These are phyloP conservation scores for Pseudorectes ferrugineus DNA, from an alignment of 2,113 vertebrate genomes.

Conservation along the genomic window DNA sequence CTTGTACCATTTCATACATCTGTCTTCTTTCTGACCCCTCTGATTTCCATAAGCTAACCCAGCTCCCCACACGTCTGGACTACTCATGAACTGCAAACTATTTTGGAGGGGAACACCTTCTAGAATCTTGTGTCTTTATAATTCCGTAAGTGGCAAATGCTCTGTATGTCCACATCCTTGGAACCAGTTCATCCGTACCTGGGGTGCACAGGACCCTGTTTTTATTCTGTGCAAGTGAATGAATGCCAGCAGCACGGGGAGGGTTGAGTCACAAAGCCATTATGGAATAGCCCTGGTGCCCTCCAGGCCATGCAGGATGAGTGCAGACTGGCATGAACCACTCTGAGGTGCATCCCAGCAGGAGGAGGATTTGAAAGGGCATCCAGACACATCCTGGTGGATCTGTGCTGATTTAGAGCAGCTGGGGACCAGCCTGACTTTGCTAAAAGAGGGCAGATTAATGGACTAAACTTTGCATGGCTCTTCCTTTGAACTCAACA, in stretches of 20 bases:
- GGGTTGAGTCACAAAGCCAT: not conserved
- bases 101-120: not conserved
- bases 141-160: not conserved
- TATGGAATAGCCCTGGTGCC: fast-evolving
- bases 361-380: not conserved
- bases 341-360: not conserved
- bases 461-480: not conserved
- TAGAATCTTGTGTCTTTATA: not conserved
- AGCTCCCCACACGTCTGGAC: not conserved
- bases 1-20: not conserved
- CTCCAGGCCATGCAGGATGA: not conserved
- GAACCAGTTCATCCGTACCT: not conserved
- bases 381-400: not conserved
- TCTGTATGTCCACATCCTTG: not conserved
- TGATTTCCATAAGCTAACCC: not conserved
- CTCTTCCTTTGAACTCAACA: not conserved
- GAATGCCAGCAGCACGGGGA: not conserved
- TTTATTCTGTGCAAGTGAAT: not conserved
- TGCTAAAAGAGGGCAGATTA: not conserved
- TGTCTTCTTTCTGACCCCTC: not conserved
- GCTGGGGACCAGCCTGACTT: not conserved
- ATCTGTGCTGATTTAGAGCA: not conserved
- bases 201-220: not conserved
- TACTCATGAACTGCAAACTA: not conserved
- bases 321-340: not conserved